These are phyloP conservation scores for Euzophera pinguis DNA, from an alignment of 2,888 invertebrate species.

Conservation along the genomic window DNA sequence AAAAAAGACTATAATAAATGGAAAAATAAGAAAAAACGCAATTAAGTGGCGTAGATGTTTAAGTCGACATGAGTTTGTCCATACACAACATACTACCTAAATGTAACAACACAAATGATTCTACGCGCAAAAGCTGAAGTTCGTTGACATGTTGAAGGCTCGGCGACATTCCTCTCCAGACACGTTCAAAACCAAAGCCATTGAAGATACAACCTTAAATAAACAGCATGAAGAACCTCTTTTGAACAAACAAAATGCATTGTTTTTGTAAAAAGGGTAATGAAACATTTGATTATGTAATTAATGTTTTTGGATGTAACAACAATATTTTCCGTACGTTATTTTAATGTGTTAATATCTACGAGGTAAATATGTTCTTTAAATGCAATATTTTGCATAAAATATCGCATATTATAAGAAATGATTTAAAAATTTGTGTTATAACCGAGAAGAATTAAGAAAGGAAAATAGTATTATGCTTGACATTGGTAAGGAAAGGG, in stretches of 20 bases:
- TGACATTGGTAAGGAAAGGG: no score
- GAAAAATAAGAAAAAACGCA: background rate
- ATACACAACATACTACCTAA: background rate
- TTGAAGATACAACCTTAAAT: background rate
- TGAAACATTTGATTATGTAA: constrained; percentile 4
- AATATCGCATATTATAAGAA: no score
- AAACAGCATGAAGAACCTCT: background rate
- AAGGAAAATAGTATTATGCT: no score
- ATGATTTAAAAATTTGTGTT: no score
- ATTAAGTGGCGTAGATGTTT: no score
- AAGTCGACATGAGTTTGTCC: background rate
- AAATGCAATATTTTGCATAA: no score
- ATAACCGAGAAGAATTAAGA: no score
- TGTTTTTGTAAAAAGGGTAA: background rate
- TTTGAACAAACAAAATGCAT: background rate
- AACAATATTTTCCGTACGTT: background rate
- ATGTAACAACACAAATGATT: constrained; percentile 1
- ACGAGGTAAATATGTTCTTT: no score
- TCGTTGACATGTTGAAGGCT: constrained; percentile 6
- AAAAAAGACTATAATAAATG: no score
- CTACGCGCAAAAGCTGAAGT: constrained; percentile 9
- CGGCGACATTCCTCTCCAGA: constrained; percentile 3
- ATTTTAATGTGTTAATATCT: background rate
- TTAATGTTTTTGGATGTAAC: background rate
- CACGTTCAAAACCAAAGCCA: background rate